Conservation (phyloP, 1,140 invertebrate genomes). For the Colletes gigas region DNA sequence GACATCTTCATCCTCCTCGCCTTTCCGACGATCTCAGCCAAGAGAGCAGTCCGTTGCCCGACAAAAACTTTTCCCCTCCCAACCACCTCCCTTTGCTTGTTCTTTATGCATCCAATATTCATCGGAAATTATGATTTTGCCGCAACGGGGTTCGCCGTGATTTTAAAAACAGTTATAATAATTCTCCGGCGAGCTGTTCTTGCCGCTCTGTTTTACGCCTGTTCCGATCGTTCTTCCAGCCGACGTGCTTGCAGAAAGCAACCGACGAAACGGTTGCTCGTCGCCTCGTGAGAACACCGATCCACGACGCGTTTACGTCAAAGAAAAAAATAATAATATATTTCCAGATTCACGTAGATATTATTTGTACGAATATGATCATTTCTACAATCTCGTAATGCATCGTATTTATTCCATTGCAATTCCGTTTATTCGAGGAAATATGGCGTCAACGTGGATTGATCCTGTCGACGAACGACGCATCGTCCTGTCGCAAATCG, state of each 20-base stretch:
- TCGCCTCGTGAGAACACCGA: slow-evolving; percentile 40
- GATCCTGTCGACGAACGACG: slow-evolving; percentile 29
- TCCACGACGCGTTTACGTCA: not conserved
- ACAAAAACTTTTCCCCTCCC: not conserved
- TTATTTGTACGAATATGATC: no score
- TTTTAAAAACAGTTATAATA: slow-evolving; percentile 44
- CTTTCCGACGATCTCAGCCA: no score
- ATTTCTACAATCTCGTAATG: no score
- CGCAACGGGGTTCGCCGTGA: not conserved
- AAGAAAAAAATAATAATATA: no score
- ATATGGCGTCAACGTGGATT: slow-evolving; percentile 4
- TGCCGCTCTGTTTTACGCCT: slow-evolving; percentile 26
- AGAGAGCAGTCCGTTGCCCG: not conserved
- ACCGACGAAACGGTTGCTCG: not conserved
- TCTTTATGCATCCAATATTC: not conserved
- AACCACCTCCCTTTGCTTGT: not conserved
- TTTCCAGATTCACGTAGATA: no score
- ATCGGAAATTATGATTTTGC: slow-evolving; percentile 29
- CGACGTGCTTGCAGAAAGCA: slow-evolving; percentile 15
- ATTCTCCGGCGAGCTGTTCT: slow-evolving; percentile 23
- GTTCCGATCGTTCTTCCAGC: slow-evolving; percentile 35
- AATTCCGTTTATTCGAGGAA: no score
- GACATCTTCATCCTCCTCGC: no score
- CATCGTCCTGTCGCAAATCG: not conserved
- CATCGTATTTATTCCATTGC: no score